Evolutionary conservation across 2,888 invertebrate genomes (phyloP).

Genomic region (Ectemnius lituratus): DNA sequence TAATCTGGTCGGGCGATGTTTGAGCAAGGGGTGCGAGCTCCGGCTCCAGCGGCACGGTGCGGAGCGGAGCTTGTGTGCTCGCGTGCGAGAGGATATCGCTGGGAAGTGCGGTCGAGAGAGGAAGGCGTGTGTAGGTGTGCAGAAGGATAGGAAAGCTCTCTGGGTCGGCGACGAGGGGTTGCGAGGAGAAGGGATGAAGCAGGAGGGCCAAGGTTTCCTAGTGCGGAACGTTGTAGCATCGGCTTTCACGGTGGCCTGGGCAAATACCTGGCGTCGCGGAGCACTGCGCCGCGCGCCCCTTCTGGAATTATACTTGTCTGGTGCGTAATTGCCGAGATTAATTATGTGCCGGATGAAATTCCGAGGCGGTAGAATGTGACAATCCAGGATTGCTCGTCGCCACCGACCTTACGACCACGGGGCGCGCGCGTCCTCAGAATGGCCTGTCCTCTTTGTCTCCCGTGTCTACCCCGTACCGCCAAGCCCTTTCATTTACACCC

Average conservation of each 20-base stretch:
- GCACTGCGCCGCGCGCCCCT: conserved; percentile 22
- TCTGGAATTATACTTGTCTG: conserved; percentile 67
- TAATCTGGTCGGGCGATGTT: conserved; percentile 42
- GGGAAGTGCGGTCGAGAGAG: conserved; percentile 29
- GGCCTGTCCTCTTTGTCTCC: neutral
- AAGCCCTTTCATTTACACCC: neutral
- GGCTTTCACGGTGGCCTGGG: conserved; percentile 41
- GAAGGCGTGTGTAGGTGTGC: conserved; percentile 23
- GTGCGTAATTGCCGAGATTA: conserved; percentile 72
- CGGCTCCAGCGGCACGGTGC: neutral
- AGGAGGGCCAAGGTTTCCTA: conserved; percentile 34
- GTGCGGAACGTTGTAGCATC: conserved; percentile 57
- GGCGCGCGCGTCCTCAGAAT: neutral
- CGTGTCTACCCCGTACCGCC: neutral
- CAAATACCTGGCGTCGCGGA: conserved; percentile 2
- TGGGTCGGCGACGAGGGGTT: too few relatives aligned
- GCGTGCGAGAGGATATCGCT: conserved; percentile 5
- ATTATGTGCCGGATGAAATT: conserved; percentile 75
- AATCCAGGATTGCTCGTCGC: conserved; percentile 49
- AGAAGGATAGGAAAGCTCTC: conserved; percentile 52
- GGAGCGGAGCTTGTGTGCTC: too few relatives aligned
- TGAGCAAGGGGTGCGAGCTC: conserved; percentile 19
- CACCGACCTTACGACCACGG: conserved; percentile 8
- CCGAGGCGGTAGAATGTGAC: conserved; percentile 62
- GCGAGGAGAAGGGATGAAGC: too few relatives aligned